Conservation (phyloP, 2,888 invertebrate genomes). For the Pterostichus madidus region DNA sequence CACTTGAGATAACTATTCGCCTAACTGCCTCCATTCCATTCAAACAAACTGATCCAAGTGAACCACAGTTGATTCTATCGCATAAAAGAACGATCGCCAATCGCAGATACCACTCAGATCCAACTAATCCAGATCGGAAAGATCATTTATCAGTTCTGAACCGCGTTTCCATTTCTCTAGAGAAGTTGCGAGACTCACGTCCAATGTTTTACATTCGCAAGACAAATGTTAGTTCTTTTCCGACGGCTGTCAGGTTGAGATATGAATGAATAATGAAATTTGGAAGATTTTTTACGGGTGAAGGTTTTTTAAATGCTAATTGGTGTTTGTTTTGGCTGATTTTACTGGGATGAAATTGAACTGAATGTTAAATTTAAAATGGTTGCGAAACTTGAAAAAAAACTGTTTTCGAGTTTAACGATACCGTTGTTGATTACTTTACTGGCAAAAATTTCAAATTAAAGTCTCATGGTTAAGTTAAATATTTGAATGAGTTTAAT, state of each 20-base stretch:
- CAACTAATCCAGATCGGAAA: conserved; percentile 42
- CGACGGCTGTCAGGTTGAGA: conserved; percentile 1
- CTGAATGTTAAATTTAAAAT: conserved; percentile 1
- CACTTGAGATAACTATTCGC: conserved; percentile 22
- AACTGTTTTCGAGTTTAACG: not conserved
- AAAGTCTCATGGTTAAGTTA: too few relatives aligned
- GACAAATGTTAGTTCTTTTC: conserved; percentile 39
- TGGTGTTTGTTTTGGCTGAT: conserved; percentile 18
- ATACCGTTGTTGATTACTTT: too few relatives aligned
- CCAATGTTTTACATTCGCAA: conserved; percentile 28
- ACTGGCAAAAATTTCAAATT: too few relatives aligned
- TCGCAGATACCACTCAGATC: not conserved
- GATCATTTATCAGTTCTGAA: conserved; percentile 43
- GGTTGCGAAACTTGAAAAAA: conserved; percentile 11
- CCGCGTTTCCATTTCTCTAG: not conserved
- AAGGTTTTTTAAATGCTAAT: conserved; percentile 16
- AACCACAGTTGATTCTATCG: conserved; percentile 16
- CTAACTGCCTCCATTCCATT: not conserved
- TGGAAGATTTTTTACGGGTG: not conserved
- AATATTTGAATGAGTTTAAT: too few relatives aligned
- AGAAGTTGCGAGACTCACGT: not conserved
- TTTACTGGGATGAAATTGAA: not conserved
- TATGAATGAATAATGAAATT: conserved; percentile 13
- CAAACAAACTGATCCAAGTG: conserved; percentile 1
- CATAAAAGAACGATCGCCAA: conserved; percentile 34